Evolutionary conservation across 2,113 vertebrate species (phyloP).

Genomic region (Oceanodroma tethys): DNA sequence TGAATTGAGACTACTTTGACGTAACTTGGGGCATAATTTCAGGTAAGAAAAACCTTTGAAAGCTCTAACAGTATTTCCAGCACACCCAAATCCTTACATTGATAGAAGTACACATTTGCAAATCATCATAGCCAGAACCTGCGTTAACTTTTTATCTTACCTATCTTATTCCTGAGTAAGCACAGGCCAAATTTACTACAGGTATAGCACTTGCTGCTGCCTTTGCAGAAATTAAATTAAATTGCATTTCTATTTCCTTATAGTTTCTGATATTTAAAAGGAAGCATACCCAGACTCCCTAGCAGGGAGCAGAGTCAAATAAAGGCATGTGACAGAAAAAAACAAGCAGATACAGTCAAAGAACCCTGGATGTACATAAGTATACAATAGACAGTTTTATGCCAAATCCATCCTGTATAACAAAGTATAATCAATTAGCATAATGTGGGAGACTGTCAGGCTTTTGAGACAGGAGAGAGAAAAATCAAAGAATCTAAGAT

Average conservation of each 20-base stretch:
- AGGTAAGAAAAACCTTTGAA: background rate
- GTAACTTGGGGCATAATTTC: background rate
- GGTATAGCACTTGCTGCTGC: background rate
- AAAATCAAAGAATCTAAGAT: background rate
- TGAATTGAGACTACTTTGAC: background rate
- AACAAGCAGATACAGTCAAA: background rate
- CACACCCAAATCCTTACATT: background rate
- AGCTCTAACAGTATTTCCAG: background rate
- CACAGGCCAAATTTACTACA: background rate
- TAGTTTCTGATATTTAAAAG: background rate
- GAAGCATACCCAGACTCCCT: background rate
- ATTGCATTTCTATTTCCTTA: background rate
- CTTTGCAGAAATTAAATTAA: background rate
- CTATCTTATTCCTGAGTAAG: constrained; percentile 35
- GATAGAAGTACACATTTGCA: background rate
- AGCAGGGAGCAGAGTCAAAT: background rate
- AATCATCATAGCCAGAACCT: background rate
- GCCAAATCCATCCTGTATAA: background rate
- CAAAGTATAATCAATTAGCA: background rate
- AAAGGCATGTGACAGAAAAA: constrained; percentile 13
- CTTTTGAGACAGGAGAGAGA: background rate
- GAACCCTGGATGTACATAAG: background rate
- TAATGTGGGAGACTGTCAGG: background rate
- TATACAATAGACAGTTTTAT: background rate
- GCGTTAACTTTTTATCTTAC: background rate